Base-by-base conservation (phyloP, 2,888 invertebrate species). In the Drosophila rubida region DNA sequence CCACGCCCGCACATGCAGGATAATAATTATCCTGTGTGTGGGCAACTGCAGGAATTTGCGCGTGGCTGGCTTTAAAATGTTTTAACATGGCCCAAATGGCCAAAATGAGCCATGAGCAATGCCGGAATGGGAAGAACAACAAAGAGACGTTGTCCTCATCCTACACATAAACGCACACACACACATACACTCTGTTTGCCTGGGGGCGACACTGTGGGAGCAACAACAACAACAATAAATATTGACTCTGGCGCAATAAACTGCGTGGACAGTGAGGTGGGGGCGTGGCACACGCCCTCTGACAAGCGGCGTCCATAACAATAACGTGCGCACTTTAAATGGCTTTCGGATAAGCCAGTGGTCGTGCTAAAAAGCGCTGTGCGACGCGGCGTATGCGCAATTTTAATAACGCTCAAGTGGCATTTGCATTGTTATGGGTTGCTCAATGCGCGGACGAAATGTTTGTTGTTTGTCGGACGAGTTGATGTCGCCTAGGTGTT, bases 211-310 rank as follows among this genome's bases (percentile, higher is more conserved):
- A 51, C 27, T 59, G 59, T 69, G 37, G 45, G 65, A 19, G 51
- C 39, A 35, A 37, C 53, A 62, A 9, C 71, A 68, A 63, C 86
- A 85, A 9, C 71, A 68, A 63, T 83, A 85, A 85, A 82, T 82
- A 86, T 82, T 82, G 83, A 86, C 75, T 64, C 69, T 77, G 67
- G 63, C 86, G 83, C 81, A 85, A 85, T 79, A 79, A 77, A 72
- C 80, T 67, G 67, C 58, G 51, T 53, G 57, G 57, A 39, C 16
- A 9, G 27, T 11, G 42, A 44, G 42, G 27, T 32, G 35, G 2
- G 11, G 37, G 22, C 41, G 30, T 16, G 41, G 30, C 50, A 9
- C 0, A 39, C 23, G n/a, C 58, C 50, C 42, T 25, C 49, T 46
- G 48, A 63, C 57, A 67, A 51, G 58, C 61, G 57, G 60, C 61